Base-by-base conservation (phyloP, 2,888 invertebrate species). In the Campoletis raptor region DNA sequence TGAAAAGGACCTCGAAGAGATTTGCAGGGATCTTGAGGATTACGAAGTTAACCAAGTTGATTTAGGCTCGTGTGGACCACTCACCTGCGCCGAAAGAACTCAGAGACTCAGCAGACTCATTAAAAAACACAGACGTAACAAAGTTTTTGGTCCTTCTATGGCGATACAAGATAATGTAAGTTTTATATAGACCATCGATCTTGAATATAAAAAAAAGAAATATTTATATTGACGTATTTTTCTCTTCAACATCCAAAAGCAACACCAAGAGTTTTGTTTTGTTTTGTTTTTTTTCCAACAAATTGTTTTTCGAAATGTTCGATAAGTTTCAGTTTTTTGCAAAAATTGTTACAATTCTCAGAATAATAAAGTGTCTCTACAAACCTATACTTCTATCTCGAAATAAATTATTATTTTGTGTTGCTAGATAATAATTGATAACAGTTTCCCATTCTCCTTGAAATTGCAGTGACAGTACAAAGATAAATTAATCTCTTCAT, bases 41-140 rank as follows among this genome's bases (percentile, higher is more conserved):
- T 69, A 85, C 30, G 85, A 90, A 3, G 78, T 83, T 15, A 52
- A 30, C 45, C 74, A 82, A 6, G 89, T 86, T n/a, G 92, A 91
- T 54, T 87, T 90, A 64, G 81, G 86, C 15, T 40, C 87, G 0
- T 95, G 95, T 18, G 96, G 95, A 24, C 96, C 96, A 1, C 91
- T 97, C 87, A 97, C 97, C 6, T 96, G 96, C 92, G 96, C 96
- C 1, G 97, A 97, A 92, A 94, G 97, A 85, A 97, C 97, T 6
- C 95, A 97, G 88, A 95, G 96, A 90, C 95, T 97, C 88, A 96
- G 97, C 91, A 95, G 96, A 90, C 95, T 97, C 88, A 95, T 97
- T 90, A 96, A 96, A 91, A 96, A 96, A 88, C 96, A 97, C 92
- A 95, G 96, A 42, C 96, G 96, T 52, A 90, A 88, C 81, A 95